Conservation (phyloP, 2,113 vertebrate genomes). For the Spheniscus mendiculus region DNA sequence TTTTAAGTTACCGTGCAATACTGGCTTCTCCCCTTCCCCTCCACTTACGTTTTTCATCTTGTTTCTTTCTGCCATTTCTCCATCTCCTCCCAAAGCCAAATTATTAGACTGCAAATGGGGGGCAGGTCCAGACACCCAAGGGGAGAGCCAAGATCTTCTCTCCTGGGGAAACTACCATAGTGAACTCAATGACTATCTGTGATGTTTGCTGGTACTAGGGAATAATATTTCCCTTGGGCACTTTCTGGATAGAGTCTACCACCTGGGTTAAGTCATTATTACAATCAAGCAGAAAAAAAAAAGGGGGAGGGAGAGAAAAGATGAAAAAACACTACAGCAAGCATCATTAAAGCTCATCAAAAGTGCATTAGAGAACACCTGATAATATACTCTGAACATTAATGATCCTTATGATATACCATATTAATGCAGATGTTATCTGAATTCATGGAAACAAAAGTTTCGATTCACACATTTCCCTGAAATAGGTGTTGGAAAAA, state of each 20-base stretch:
- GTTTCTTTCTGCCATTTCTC: background rate
- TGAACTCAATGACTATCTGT: constrained; percentile 59
- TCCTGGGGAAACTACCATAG: constrained; percentile 29
- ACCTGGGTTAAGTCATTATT: constrained; percentile 79
- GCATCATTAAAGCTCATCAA: constrained; percentile 75
- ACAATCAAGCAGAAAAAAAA: constrained; percentile 50
- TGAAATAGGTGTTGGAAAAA: background rate
- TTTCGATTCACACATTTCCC: constrained; percentile 14
- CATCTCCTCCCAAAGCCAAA: background rate
- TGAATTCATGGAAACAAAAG: constrained; percentile 30
- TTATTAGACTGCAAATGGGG: constrained; percentile 1
- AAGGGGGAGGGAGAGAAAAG: background rate
- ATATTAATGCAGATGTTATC: constrained; percentile 67
- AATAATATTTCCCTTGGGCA: constrained; percentile 72
- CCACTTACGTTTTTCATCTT: background rate
- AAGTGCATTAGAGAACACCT: constrained; percentile 75
- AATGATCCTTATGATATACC: constrained; percentile 67
- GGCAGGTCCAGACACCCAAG: constrained; percentile 59
- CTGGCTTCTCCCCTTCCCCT: background rate
- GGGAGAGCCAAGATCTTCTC: constrained; percentile 11
- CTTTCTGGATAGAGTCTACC: constrained; percentile 65
- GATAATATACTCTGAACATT: constrained; percentile 70
- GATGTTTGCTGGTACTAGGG: constrained; percentile 73
- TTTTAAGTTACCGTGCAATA: background rate
- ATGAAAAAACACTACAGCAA: constrained; percentile 64